phyloP scores from a whole-genome alignment of 2,113 vertebrate species.

The Carassius auratus region DNA sequence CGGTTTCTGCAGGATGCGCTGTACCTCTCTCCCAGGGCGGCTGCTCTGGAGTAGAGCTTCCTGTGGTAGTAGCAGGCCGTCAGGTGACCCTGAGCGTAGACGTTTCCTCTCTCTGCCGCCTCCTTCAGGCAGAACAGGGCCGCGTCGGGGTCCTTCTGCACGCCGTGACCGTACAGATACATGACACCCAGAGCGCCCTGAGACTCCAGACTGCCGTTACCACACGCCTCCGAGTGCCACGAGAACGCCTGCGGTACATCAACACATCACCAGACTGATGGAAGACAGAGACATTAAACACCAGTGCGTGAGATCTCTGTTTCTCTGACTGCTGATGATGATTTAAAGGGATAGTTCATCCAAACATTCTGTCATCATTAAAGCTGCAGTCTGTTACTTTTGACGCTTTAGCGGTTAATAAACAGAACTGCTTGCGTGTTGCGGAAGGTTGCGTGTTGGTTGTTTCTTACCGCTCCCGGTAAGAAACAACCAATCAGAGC shows the following conservation, averaged over 20 bases:
- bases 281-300: not conserved
- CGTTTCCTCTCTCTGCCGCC: constrained; percentile 76
- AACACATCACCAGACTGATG: not conserved
- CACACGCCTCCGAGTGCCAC: constrained; percentile 85
- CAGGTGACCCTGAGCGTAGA: constrained; percentile 80
- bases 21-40: constrained; percentile 76
- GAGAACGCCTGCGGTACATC: constrained; percentile 76
- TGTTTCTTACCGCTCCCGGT: too few species aligned
- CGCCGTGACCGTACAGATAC: constrained; percentile 80
- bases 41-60: constrained; percentile 78
- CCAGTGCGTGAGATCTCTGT: not conserved
- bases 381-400: too few species aligned
- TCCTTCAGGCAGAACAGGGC: constrained; percentile 75
- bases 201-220: constrained; percentile 83
- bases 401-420: too few species aligned
- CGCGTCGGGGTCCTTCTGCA: constrained; percentile 60
- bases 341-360: too few species aligned
- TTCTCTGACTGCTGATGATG: not conserved
- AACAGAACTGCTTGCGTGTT: too few species aligned
- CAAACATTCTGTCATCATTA: too few species aligned
- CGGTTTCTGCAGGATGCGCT: not conserved
- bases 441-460: too few species aligned
- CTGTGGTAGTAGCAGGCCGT: constrained; percentile 78
- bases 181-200: constrained; percentile 80
- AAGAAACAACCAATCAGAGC: too few species aligned